Conservation (phyloP, 2,888 invertebrate genomes). For the Cheiracanthium punctorium region DNA sequence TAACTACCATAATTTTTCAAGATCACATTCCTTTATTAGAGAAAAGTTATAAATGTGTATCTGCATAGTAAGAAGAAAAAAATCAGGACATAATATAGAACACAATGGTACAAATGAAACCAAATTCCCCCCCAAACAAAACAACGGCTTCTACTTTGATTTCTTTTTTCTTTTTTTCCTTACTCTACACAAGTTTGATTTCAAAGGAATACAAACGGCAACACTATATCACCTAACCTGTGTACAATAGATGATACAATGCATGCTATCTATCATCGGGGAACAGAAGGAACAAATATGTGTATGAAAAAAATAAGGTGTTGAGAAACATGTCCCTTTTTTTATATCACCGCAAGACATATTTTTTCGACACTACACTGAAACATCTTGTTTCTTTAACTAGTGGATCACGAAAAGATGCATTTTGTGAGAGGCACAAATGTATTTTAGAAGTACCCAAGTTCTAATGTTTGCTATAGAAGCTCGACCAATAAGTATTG, state of each 20-base stretch:
- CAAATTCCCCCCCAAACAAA: background rate
- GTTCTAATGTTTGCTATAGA: no score
- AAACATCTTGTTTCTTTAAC: background rate
- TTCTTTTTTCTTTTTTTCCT: background rate
- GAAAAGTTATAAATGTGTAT: background rate
- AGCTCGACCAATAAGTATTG: no score
- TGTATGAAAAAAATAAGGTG: constrained; percentile 26
- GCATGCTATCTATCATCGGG: constrained; percentile 38
- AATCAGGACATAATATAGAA: background rate
- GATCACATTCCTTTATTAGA: background rate
- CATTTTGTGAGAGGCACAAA: no score
- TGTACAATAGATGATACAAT: constrained; percentile 34
- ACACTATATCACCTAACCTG: constrained; percentile 49
- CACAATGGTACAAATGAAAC: background rate
- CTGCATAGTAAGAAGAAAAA: background rate
- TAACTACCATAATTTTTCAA: background rate
- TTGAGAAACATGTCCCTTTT: constrained; percentile 39
- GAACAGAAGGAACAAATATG: constrained; percentile 13
- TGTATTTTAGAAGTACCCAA: no score
- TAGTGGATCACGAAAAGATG: background rate
- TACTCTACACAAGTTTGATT: background rate
- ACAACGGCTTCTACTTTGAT: background rate
- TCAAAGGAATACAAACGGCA: constrained; percentile 22
- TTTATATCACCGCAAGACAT: constrained; percentile 14
- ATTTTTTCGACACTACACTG: background rate